These are phyloP conservation scores for Pimpla rufipes DNA, from an alignment of 2,888 invertebrate genomes.

Conservation along the genomic window DNA sequence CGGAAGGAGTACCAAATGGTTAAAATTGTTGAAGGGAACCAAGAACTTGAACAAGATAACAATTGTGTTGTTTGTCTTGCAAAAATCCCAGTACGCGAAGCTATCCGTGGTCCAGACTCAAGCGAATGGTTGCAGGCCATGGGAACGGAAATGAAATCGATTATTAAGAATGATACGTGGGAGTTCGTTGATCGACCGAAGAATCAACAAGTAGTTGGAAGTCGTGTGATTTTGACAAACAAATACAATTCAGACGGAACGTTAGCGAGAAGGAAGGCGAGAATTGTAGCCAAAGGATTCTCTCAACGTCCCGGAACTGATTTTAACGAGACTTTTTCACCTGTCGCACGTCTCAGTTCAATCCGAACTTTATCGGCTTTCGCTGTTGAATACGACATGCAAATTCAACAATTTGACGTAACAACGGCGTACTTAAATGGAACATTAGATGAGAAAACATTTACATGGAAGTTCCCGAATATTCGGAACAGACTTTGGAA, in stretches of 20 bases:
- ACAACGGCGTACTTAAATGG: constrained; percentile 50
- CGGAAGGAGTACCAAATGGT: constrained; percentile 33
- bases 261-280: constrained; percentile 33
- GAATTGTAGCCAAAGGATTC: constrained; percentile 46
- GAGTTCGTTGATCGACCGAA: constrained; percentile 38
- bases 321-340: too few relatives aligned
- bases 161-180: too few relatives aligned
- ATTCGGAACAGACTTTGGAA: constrained; percentile 4
- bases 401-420: too few relatives aligned
- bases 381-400: too few relatives aligned
- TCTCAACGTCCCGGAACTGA: too few relatives aligned
- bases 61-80: constrained; percentile 23
- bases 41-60: constrained; percentile 12
- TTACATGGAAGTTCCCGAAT: constrained; percentile 48
- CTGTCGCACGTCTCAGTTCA: constrained; percentile 34
- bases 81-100: constrained; percentile 52
- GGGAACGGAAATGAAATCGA: constrained; percentile 55
- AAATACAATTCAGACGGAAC: constrained; percentile 39
- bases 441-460: constrained; percentile 36
- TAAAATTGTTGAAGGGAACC: constrained; percentile 22
- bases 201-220: constrained; percentile 35
- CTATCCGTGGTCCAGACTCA: constrained; percentile 37
- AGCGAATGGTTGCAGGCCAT: constrained; percentile 59
- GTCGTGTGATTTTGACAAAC: constrained; percentile 37
- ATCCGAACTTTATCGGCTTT: constrained; percentile 30